Evolutionary conservation across 2,888 invertebrate genomes (phyloP).

Genomic region (Nemoura dubitans): DNA sequence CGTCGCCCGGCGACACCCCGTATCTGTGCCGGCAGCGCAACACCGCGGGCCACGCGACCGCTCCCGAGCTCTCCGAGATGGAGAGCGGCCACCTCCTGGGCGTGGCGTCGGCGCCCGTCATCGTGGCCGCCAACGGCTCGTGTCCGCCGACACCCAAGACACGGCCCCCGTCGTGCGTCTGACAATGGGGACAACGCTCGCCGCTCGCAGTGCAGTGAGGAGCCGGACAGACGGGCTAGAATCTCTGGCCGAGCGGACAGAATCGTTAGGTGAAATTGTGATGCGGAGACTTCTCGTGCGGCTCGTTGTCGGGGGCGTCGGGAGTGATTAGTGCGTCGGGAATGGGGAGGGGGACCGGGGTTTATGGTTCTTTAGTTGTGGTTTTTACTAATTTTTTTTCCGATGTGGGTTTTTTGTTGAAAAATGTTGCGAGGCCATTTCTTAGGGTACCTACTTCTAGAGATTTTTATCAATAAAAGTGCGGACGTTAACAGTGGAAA

Average conservation of each 20-base stretch:
- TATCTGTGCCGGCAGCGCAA: constrained; percentile 83
- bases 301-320: background rate
- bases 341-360: background rate
- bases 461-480: background rate
- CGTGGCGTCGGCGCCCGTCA: constrained; percentile 25
- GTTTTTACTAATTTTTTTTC: background rate
- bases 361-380: background rate
- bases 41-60: constrained; percentile 62
- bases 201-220: constrained; percentile 46
- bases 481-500: background rate
- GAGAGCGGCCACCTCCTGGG: constrained; percentile 62
- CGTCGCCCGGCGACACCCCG: constrained; percentile 82
- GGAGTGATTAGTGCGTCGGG: background rate
- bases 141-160: constrained; percentile 42
- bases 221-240: constrained; percentile 26
- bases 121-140: constrained; percentile 43
- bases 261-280: background rate
- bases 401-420: background rate
- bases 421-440: background rate
- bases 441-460: background rate
- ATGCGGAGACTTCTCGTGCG: background rate
- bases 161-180: constrained; percentile 56
- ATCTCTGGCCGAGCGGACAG: background rate
- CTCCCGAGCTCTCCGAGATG: constrained; percentile 63
- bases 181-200: constrained; percentile 54